phyloP scores from a whole-genome alignment of 2,113 vertebrate genomes.

The Prunella himalayana region DNA sequence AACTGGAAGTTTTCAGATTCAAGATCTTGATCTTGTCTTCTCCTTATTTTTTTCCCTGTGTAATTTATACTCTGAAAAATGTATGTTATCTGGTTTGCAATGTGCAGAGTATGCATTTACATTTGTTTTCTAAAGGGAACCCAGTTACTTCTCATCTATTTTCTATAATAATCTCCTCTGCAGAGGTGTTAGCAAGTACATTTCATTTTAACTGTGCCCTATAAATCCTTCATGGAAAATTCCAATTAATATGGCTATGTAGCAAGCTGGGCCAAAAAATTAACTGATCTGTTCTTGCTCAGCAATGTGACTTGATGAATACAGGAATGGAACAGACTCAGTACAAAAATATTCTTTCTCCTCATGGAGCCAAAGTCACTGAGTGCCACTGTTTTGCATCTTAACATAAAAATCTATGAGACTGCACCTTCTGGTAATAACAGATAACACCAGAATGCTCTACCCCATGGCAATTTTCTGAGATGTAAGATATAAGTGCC shows the following conservation, averaged over 20 bases:
- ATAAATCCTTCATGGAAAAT: slow-evolving; percentile 66
- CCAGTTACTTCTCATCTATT: not conserved
- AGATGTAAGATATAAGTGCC: slow-evolving; percentile 62
- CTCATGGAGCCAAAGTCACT: slow-evolving; percentile 54
- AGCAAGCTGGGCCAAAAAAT: slow-evolving; percentile 60
- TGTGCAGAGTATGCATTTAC: not conserved
- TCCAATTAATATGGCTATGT: slow-evolving; percentile 40
- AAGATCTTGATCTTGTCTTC: slow-evolving; percentile 20
- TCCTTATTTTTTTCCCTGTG: not conserved
- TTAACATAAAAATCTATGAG: slow-evolving; percentile 72
- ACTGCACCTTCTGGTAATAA: slow-evolving; percentile 68
- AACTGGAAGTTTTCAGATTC: slow-evolving; percentile 1
- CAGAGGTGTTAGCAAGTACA: slow-evolving; percentile 32
- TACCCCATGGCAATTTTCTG: slow-evolving; percentile 56
- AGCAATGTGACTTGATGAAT: slow-evolving; percentile 51
- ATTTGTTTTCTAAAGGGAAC: slow-evolving; percentile 30
- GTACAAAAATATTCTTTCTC: slow-evolving; percentile 58
- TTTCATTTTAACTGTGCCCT: slow-evolving; percentile 57
- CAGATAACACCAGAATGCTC: slow-evolving; percentile 63
- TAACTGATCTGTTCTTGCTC: slow-evolving; percentile 52
- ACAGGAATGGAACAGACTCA: slow-evolving; percentile 42
- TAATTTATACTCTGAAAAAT: not conserved
- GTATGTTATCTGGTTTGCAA: not conserved
- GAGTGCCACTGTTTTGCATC: slow-evolving; percentile 69
- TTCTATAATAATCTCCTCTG: slow-evolving; percentile 35